phyloP scores from a whole-genome alignment of 2,113 vertebrate genomes.

The Rhineura floridana region DNA sequence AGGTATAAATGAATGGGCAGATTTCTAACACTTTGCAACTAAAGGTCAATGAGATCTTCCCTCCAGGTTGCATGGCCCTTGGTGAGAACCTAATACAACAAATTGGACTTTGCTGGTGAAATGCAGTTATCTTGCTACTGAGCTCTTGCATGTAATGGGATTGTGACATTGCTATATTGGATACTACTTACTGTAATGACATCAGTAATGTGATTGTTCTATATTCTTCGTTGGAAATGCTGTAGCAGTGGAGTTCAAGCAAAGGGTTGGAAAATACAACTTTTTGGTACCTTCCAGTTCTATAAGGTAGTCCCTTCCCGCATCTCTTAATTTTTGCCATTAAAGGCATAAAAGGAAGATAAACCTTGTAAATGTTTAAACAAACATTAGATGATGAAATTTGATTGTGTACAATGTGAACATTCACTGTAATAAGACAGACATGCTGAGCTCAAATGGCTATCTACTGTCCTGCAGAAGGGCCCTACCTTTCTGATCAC shows the following conservation, averaged over 20 bases:
- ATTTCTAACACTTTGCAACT: neutral
- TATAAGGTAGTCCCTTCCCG: neutral
- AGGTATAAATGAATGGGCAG: accelerated
- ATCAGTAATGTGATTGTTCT: no score
- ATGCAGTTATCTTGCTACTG: neutral
- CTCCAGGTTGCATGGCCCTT: neutral
- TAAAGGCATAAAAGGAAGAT: no score
- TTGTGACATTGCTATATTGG: neutral
- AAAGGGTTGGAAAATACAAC: neutral
- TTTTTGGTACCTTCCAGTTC: no score
- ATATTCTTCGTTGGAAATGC: no score
- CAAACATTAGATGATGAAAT: no score
- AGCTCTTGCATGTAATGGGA: neutral
- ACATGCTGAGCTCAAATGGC: neutral
- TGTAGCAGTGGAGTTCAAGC: no score
- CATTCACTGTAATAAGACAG: neutral
- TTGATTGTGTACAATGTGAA: neutral
- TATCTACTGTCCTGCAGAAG: neutral
- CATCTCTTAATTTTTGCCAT: neutral
- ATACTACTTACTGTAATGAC: neutral
- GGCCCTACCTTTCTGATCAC: no score
- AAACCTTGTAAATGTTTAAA: no score
- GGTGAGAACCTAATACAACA: neutral
- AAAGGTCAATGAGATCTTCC: neutral
- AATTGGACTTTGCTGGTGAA: neutral